Conservation (phyloP, 2,113 vertebrate species). For the Glareola pratincola region DNA sequence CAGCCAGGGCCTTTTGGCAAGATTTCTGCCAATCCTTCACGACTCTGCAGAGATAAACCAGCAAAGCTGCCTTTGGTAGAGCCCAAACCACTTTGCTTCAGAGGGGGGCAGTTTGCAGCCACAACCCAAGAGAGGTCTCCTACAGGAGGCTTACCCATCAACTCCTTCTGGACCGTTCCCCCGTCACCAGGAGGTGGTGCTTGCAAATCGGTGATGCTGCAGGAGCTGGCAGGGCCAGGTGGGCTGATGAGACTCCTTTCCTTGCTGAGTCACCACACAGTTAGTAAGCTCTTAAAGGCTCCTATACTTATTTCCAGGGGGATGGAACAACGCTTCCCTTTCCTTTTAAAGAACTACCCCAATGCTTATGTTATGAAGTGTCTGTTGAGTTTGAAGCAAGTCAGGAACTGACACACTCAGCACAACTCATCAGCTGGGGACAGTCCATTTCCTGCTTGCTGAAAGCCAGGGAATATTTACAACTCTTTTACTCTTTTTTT, state of each 20-base stretch:
- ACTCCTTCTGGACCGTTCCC: neutral
- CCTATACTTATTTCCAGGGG: neutral
- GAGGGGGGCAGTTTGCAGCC: neutral
- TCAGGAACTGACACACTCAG: neutral
- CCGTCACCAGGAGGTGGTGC: rapidly evolving
- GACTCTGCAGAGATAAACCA: neutral
- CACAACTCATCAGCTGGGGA: neutral
- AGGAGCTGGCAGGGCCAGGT: neutral
- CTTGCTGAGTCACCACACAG: neutral
- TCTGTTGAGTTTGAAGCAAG: neutral
- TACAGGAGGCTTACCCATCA: neutral
- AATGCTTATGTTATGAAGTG: neutral
- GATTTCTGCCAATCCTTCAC: neutral
- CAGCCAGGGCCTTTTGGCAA: neutral
- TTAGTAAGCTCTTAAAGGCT: neutral
- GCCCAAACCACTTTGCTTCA: neutral
- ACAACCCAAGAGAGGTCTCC: rapidly evolving
- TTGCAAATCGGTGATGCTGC: neutral
- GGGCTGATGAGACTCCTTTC: neutral
- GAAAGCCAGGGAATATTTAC: neutral
- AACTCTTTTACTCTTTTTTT: neutral
- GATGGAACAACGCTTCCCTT: neutral
- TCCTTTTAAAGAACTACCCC: neutral
- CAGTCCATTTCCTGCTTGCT: neutral
- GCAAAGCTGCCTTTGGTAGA: neutral